phyloP scores from a whole-genome alignment of 2,797 vertebrate species.

The Enteromius argenteus region DNA sequence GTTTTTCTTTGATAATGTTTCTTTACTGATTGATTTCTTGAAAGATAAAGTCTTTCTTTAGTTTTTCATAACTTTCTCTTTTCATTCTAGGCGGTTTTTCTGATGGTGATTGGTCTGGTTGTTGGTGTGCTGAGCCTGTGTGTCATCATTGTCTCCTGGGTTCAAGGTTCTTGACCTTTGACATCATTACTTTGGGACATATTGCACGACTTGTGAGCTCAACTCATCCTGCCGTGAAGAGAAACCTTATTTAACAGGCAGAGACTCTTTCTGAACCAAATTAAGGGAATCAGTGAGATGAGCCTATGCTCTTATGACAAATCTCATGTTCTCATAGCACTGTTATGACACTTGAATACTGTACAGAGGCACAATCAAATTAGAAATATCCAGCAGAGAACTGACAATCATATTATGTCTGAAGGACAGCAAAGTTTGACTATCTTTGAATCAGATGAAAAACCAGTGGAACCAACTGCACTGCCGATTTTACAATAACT shows the following conservation, averaged over 20 bases:
- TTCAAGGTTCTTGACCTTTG: constrained; percentile 68
- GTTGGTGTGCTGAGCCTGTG: constrained; percentile 86
- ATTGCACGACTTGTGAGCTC: not conserved
- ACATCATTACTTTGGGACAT: constrained; percentile 1
- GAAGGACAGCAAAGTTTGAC: not conserved
- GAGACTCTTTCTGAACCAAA: constrained; percentile 5
- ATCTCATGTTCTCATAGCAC: not conserved
- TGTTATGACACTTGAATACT: constrained; percentile 5
- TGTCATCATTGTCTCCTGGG: constrained; percentile 85
- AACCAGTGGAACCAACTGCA: not conserved
- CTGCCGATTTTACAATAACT: not conserved
- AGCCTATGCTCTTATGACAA: not conserved
- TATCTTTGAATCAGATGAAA: constrained; percentile 11
- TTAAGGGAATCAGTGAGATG: not conserved
- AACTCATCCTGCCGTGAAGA: not conserved
- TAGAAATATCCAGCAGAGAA: constrained; percentile 3
- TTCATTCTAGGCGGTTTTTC: constrained; percentile 69
- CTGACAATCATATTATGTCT: not conserved
- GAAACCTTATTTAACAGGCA: constrained; percentile 14
- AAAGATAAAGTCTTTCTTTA: too few species aligned
- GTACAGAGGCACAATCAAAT: not conserved
- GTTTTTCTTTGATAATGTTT: not conserved
- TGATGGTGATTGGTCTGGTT: constrained; percentile 84
- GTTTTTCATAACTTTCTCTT: not conserved
- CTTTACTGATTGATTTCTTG: not conserved